A percentile compares a stretch with the other conserved stretches of the same genome.
Conservation (phyloP, 2,797 vertebrate species). For the Tenualosa ilisha region DNA sequence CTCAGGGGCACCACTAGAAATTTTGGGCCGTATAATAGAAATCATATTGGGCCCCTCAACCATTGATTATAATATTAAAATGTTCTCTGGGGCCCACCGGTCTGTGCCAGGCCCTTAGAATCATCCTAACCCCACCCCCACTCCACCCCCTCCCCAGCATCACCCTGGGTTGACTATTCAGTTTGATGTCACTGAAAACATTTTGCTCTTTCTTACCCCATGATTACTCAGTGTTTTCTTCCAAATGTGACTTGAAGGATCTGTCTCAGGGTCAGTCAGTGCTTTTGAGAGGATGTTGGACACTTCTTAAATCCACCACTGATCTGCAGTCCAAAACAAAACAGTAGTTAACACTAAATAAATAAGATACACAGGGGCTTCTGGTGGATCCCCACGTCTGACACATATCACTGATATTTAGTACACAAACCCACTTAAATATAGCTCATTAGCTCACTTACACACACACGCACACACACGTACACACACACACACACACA, state of each 20-base stretch:
- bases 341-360: background rate
- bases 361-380: background rate
- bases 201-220: constrained; percentile 50
- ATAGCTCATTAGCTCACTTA: no score
- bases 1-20: no score
- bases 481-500: constrained; percentile 7
- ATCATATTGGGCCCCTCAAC: no score
- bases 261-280: background rate
- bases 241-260: background rate
- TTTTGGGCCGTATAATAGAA: no score
- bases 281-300: constrained; percentile 21
- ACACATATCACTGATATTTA: background rate
- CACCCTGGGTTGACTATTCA: background rate
- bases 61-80: no score
- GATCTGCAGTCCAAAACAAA: constrained; percentile 24
- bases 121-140: no score
- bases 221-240: constrained; percentile 27
- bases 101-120: no score
- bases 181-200: background rate
- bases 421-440: no score
- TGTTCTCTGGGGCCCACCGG: no score
- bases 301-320: constrained; percentile 21
- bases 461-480: constrained; percentile 17
- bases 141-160: no score
- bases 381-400: background rate